Percentiles rank a stretch among this genome's conserved stretches.
phyloP scores from a whole-genome alignment of 2,797 vertebrate genomes.

The Rhinichthys osculus region DNA sequence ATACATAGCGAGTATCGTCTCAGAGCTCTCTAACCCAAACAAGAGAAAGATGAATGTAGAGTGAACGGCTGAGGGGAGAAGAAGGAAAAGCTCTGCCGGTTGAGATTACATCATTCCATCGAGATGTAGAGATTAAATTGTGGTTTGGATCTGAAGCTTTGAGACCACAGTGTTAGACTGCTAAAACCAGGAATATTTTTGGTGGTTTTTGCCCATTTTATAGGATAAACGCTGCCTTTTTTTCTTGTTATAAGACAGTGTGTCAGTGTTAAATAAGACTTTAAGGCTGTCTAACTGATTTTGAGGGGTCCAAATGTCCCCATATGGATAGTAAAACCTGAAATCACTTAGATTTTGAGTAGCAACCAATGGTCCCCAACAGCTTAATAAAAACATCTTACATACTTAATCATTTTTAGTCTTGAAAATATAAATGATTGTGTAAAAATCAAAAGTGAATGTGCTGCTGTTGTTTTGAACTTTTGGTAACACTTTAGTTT shows the following conservation, averaged over 20 bases:
- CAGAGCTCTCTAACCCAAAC: slow-evolving; percentile 70
- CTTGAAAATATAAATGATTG: too few species aligned
- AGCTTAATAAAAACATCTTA: neutral
- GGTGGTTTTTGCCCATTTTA: slow-evolving; percentile 43
- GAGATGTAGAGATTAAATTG: slow-evolving; percentile 66
- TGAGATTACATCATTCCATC: slow-evolving; percentile 64
- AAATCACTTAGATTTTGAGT: neutral
- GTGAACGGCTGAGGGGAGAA: slow-evolving; percentile 55
- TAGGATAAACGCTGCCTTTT: neutral
- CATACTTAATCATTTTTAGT: too few species aligned
- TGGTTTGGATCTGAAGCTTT: slow-evolving; percentile 65
- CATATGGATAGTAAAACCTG: neutral
- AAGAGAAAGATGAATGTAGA: slow-evolving; percentile 69
- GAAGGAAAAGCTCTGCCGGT: slow-evolving; percentile 46
- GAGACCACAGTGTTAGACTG: slow-evolving; percentile 44
- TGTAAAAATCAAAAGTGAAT: neutral
- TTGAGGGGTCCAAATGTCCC: neutral
- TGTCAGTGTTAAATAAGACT: neutral
- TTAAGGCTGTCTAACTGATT: slow-evolving; percentile 1
- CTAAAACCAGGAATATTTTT: slow-evolving; percentile 43
- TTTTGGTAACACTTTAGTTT: neutral
- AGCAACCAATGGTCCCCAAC: neutral
- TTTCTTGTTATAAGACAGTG: neutral
- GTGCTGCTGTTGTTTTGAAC: neutral
- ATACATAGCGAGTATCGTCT: slow-evolving; percentile 46